Evolutionary conservation across 2,113 vertebrate species (phyloP).

Genomic region (Leptobrachium leishanense): DNA sequence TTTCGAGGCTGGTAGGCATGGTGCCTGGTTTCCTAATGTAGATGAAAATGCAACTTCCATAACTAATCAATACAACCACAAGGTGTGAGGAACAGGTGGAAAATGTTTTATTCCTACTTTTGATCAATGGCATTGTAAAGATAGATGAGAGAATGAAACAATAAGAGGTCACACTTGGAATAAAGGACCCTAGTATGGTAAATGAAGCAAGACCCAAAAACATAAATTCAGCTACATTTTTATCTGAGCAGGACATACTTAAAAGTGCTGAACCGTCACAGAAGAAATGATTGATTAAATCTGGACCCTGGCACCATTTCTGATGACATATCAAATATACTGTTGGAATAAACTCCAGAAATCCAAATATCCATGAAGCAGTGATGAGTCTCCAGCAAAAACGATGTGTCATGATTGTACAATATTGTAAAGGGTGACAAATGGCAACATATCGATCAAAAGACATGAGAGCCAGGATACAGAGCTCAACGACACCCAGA

Average conservation of each 20-base stretch:
- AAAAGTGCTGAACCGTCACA: slow-evolving; percentile 42
- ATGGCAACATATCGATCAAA: slow-evolving; percentile 45
- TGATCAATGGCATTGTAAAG: slow-evolving; percentile 10
- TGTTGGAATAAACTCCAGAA: slow-evolving; percentile 35
- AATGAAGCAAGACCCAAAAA: slow-evolving; percentile 20
- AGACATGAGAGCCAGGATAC: slow-evolving; percentile 39
- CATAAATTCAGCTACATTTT: slow-evolving; percentile 11
- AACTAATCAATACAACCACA: slow-evolving; percentile 27
- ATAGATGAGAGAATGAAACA: slow-evolving; percentile 39
- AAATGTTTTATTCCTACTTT: slow-evolving; percentile 29
- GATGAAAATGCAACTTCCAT: slow-evolving; percentile 28
- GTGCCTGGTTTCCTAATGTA: slow-evolving; percentile 23
- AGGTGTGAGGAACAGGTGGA: slow-evolving; percentile 47
- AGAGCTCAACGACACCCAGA: slow-evolving; percentile 41
- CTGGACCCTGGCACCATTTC: neutral
- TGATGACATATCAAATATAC: slow-evolving; percentile 27
- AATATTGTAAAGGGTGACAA: slow-evolving; percentile 42
- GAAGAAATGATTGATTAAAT: slow-evolving; percentile 41
- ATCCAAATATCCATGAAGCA: slow-evolving; percentile 19
- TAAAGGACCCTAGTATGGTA: slow-evolving; percentile 33
- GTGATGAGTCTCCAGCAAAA: slow-evolving; percentile 21
- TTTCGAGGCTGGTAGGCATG: neutral
- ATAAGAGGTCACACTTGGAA: slow-evolving; percentile 38
- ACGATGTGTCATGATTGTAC: slow-evolving; percentile 31
- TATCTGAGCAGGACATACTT: slow-evolving; percentile 34